Evolutionary conservation across 1,140 invertebrate species (phyloP).

Genomic region (Arctopsyche grandis): DNA sequence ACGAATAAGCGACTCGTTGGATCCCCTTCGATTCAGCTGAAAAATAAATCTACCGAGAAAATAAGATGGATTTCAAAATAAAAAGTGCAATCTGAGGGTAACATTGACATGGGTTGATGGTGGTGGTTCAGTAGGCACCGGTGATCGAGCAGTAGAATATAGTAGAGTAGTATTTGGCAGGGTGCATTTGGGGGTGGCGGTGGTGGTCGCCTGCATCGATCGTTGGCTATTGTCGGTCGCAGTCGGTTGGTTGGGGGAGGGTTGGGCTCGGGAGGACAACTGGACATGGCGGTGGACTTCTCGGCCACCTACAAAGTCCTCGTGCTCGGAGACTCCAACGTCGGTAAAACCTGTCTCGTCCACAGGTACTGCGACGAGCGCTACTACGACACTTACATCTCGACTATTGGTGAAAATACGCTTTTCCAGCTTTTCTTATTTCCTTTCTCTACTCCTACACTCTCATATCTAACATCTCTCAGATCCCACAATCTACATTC

Average conservation of each 20-base stretch:
- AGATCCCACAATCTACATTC: too few relatives aligned
- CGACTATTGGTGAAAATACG: constrained; percentile 79
- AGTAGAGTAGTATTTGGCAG: not conserved
- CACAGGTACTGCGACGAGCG: constrained; percentile 90
- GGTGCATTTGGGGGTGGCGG: not conserved
- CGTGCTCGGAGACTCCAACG: constrained; percentile 90
- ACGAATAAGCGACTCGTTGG: too few relatives aligned
- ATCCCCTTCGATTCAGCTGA: too few relatives aligned
- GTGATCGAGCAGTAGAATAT: too few relatives aligned
- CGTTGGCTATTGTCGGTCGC: not conserved
- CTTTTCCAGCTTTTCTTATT: not conserved
- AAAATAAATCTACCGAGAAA: too few relatives aligned
- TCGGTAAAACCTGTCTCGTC: constrained; percentile 92
- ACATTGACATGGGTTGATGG: too few relatives aligned
- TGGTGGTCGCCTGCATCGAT: not conserved
- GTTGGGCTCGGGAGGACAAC: not conserved
- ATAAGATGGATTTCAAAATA: too few relatives aligned
- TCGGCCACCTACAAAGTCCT: constrained; percentile 87
- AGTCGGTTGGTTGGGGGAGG: too few relatives aligned
- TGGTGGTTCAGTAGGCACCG: too few relatives aligned
- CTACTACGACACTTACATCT: constrained; percentile 92
- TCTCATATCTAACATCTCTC: too few relatives aligned
- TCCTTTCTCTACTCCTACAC: too few relatives aligned
- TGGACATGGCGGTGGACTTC: constrained; percentile 81
- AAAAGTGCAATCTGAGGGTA: too few relatives aligned